phyloP scores from a whole-genome alignment of 1,140 invertebrate species.

The Papilio polyxenes region DNA sequence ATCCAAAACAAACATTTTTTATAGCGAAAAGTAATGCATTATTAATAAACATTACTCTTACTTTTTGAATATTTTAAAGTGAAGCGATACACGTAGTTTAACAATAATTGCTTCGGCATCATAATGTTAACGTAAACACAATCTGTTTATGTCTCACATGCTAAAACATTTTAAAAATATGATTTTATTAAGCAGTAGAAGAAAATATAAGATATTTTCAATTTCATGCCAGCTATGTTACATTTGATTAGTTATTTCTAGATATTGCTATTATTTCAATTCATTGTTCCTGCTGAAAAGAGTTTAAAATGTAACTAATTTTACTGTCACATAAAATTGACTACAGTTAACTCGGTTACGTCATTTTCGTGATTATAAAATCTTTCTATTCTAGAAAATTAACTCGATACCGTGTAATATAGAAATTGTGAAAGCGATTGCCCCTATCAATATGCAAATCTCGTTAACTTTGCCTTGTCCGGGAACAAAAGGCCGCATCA shows the following conservation, averaged over 20 bases:
- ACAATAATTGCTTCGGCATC: no score
- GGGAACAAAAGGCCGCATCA: constrained; percentile 6
- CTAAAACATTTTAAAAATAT: no score
- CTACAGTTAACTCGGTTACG: background rate
- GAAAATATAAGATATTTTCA: no score
- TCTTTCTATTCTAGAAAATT: background rate
- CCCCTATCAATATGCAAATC: constrained; percentile 12
- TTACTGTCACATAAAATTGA: background rate
- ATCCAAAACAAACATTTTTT: background rate
- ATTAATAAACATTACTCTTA: background rate
- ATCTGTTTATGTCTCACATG: no score
- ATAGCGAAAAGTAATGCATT: background rate
- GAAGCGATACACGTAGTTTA: no score
- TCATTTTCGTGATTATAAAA: background rate
- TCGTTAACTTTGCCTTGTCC: background rate
- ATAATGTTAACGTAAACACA: no score
- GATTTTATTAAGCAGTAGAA: no score
- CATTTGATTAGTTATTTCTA: background rate
- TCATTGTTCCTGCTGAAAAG: background rate
- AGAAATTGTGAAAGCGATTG: constrained; percentile 21
- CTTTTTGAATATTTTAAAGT: background rate
- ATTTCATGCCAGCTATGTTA: no score
- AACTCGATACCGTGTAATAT: background rate
- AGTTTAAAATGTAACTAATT: background rate
- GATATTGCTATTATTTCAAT: background rate